Evolutionary conservation across 2,797 vertebrate genomes (phyloP), one percentile per base, ranked within the genome.

Genomic region (Pangasius larnaudii): DNA sequence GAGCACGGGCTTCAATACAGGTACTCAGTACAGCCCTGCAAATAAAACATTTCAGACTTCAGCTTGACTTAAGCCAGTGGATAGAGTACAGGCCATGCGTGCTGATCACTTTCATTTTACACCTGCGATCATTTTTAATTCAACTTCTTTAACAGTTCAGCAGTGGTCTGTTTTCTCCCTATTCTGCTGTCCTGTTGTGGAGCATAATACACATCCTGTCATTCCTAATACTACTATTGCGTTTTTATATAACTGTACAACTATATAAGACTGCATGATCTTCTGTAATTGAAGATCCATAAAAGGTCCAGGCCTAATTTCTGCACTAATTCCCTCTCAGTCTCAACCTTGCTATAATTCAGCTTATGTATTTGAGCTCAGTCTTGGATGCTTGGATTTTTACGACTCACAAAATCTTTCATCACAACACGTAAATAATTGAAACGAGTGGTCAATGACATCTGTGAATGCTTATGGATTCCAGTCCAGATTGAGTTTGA

Each of bases 241-340:
- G 5, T 6, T 65, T 83, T 65, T 46, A 65, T 30, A 49, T 65
- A 49, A 65, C 39, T 30, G 36, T 65, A 19, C 39, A 65, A 9
- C 13, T 83, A 19, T 65, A 65, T 27, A 46, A 1, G 16, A 65
- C 39, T 49, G 7, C 27, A 19, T 19, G 36, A 67, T 49, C 18
- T 49, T 61, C 14, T 3, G 0, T 30, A 65, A 30, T 19, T 83
- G 59, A 63, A 46, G 46, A 46, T 46, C 46, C 46, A 8, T 46
- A 46, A 46, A 91, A 59, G 58, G 80, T 87, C 65, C 65, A 91
- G 90, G 90, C 91, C 87, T 92, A 89, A 83, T 90, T 93, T 89
- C 91, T 94, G 92, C 88, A 92, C 91, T 92, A 91, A 91, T 93
- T 93, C 58, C 39, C 59, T 65, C 74, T 85, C 56, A 33, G 75